phyloP scores from a whole-genome alignment of 1,140 invertebrate genomes.

The Ruditapes philippinarum region DNA sequence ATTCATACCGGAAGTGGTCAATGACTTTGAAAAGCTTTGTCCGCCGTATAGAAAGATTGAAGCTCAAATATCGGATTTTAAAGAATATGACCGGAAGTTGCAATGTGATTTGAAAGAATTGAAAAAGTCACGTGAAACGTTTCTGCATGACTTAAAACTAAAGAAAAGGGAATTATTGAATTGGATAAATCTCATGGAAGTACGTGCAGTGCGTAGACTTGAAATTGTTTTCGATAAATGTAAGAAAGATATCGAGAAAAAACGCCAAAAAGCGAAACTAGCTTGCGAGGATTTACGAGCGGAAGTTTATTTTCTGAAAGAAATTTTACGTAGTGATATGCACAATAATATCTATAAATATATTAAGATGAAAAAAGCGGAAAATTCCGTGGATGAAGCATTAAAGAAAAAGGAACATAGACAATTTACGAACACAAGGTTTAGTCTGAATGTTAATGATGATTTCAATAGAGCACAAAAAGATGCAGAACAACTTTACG shows the following conservation, averaged over 20 bases:
- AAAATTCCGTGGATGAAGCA: not conserved
- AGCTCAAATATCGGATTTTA: constrained; percentile 44
- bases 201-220: constrained; percentile 34
- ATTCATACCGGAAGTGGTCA: constrained; percentile 40
- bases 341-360: constrained; percentile 60
- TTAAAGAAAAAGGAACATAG: constrained; percentile 36
- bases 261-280: constrained; percentile 45
- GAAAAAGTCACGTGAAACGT: constrained; percentile 49
- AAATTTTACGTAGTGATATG: constrained; percentile 1
- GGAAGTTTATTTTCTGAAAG: constrained; percentile 62
- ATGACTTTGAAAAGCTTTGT: not conserved
- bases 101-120: constrained; percentile 58
- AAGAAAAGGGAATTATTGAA: constrained; percentile 51
- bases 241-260: constrained; percentile 52
- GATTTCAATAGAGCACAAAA: constrained; percentile 21
- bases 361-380: constrained; percentile 46
- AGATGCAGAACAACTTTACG: constrained; percentile 45
- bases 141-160: constrained; percentile 57
- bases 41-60: constrained; percentile 21
- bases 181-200: constrained; percentile 62
- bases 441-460: constrained; percentile 41
- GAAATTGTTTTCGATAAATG: constrained; percentile 53
- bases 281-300: constrained; percentile 28
- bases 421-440: constrained; percentile 49
- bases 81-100: constrained; percentile 54